Percentiles rank a stretch among this genome's conserved stretches.
These are phyloP conservation scores for Drosophila baimaii DNA, from an alignment of 1,140 invertebrate genomes.

Conservation along the genomic window DNA sequence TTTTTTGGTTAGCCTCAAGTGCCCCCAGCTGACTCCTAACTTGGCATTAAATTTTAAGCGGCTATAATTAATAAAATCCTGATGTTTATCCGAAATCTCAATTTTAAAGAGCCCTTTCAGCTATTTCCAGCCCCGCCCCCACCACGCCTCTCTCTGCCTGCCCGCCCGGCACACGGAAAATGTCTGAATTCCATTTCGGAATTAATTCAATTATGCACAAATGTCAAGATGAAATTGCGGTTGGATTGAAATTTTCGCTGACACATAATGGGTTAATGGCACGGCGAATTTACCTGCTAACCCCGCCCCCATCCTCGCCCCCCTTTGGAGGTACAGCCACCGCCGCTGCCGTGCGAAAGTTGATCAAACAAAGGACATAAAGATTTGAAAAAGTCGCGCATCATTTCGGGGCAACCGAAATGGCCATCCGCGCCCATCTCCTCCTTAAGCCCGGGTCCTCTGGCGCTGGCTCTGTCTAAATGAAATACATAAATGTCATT, in stretches of 20 bases:
- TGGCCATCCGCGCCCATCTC: constrained; percentile 15
- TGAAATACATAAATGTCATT: constrained; percentile 80
- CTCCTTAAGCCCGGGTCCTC: constrained; percentile 29
- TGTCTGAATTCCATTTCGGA: constrained; percentile 48
- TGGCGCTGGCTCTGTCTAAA: constrained; percentile 51
- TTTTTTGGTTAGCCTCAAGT: not conserved
- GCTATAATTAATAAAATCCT: constrained; percentile 26
- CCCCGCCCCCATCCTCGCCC: not conserved
- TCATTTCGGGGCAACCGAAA: constrained; percentile 53
- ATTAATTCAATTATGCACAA: constrained; percentile 74
- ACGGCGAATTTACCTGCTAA: constrained; percentile 27
- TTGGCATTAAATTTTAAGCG: not conserved
- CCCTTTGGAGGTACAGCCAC: too few relatives aligned
- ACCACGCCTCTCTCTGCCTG: not conserved
- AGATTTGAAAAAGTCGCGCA: constrained; percentile 63
- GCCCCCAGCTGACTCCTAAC: too few relatives aligned
- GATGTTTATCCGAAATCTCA: constrained; percentile 25
- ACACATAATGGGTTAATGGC: constrained; percentile 59
- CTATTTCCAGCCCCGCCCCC: not conserved
- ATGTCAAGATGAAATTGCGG: constrained; percentile 61
- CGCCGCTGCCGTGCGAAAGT: constrained; percentile 38
- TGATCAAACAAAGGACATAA: constrained; percentile 73
- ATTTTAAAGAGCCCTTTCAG: constrained; percentile 21
- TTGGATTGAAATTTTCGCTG: constrained; percentile 67
- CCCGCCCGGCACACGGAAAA: not conserved